Conservation (phyloP, 2,888 invertebrate genomes). For the Tetheella fluctuosa region DNA sequence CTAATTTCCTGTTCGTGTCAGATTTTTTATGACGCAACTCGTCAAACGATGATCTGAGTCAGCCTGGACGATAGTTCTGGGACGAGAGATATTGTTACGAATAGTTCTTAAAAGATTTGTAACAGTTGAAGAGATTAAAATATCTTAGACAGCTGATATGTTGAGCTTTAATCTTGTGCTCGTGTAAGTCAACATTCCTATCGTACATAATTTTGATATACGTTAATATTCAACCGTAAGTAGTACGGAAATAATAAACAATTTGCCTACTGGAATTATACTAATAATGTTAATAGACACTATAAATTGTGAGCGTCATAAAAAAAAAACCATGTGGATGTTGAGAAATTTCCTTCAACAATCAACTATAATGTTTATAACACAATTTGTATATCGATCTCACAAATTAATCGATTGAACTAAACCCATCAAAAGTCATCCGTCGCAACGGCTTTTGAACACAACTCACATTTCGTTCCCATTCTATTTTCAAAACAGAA, state of each 20-base stretch:
- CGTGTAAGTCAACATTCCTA: neutral
- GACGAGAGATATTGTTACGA: conserved; percentile 6
- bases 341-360: neutral
- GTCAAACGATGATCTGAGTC: conserved; percentile 50
- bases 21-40: conserved; percentile 39
- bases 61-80: conserved; percentile 17
- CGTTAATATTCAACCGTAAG: conserved; percentile 5
- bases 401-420: conserved; percentile 9
- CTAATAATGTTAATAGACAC: neutral
- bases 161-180: neutral
- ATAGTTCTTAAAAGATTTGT: conserved; percentile 3
- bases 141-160: neutral
- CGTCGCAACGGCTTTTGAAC: conserved; percentile 16
- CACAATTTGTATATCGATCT: neutral
- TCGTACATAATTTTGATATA: conserved; percentile 9
- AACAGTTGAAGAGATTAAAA: neutral
- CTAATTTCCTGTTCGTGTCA: conserved; percentile 70
- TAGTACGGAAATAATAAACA: conserved; percentile 12
- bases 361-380: neutral
- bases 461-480: conserved; percentile 49
- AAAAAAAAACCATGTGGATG: neutral
- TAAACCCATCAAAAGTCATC: conserved; percentile 7
- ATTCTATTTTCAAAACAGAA: conserved; percentile 68
- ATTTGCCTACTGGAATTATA: conserved; percentile 6
- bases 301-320: conserved; percentile 1